These are phyloP conservation scores for Scaptomyza cyrtandrae DNA, from an alignment of 2,888 invertebrate genomes.

Conservation along the genomic window DNA sequence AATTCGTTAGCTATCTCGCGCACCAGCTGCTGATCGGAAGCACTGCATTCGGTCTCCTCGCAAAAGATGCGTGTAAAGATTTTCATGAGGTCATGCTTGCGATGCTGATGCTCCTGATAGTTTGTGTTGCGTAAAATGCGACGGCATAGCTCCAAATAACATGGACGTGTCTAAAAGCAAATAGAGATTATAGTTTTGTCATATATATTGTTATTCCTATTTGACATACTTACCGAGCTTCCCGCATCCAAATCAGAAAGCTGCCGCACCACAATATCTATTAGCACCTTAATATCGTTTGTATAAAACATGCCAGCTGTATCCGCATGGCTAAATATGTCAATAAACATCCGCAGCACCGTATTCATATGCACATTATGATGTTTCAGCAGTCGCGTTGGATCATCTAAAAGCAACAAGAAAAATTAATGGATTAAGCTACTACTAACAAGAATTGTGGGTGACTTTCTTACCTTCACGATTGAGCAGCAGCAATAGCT, in stretches of 20 bases:
- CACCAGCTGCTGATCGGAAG: constrained; percentile 91
- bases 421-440: neutral
- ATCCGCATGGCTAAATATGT: constrained; percentile 91
- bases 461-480: constrained; percentile 89
- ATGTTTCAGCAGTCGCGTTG: constrained; percentile 93
- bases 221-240: constrained; percentile 87
- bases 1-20: constrained; percentile 93
- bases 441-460: too few species aligned
- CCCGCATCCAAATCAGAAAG: constrained; percentile 95
- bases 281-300: constrained; percentile 96
- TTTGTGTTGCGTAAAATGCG: constrained; percentile 92
- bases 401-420: constrained; percentile 89
- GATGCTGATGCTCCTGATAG: constrained; percentile 91
- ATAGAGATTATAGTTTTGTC: neutral
- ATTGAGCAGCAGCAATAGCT: constrained; percentile 93
- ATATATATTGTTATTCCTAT: neutral
- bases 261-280: constrained; percentile 96
- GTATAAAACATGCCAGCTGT: constrained; percentile 96
- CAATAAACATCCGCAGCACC: constrained; percentile 94
- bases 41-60: constrained; percentile 91
- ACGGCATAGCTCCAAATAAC: constrained; percentile 92
- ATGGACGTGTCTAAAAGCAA: constrained; percentile 88
- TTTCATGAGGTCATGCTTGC: constrained; percentile 92
- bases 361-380: constrained; percentile 91
- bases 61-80: constrained; percentile 95